Conservation (phyloP, 2,113 vertebrate genomes). For the Actenoides hombroni region DNA sequence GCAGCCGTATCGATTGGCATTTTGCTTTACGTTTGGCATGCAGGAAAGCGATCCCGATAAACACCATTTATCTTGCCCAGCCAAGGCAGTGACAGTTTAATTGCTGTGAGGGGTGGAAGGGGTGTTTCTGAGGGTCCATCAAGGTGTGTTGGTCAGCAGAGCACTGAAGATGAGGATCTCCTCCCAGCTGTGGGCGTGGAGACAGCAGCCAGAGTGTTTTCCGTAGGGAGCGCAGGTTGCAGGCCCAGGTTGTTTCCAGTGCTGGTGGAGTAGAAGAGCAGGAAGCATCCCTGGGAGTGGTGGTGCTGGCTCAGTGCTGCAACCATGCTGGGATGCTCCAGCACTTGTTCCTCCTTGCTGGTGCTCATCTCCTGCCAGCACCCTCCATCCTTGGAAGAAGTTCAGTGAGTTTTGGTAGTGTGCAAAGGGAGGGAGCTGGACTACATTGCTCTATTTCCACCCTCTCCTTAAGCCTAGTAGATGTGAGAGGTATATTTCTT, state of each 20-base stretch:
- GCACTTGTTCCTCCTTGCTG: background rate
- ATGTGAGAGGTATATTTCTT: accelerated
- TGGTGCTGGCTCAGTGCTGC: background rate
- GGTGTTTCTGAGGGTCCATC: background rate
- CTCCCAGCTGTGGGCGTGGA: background rate
- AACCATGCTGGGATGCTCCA: accelerated
- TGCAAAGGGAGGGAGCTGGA: background rate
- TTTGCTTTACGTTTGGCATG: slow-evolving; percentile 37
- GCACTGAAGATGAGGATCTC: background rate
- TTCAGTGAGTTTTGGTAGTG: too few species aligned
- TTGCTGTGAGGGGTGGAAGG: background rate
- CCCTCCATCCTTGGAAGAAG: background rate
- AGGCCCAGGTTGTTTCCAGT: background rate
- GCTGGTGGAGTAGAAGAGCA: background rate
- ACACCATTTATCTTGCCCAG: slow-evolving; percentile 2
- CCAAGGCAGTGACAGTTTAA: background rate
- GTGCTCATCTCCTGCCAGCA: background rate
- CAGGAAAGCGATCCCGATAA: slow-evolving; percentile 12
- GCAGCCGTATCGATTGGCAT: background rate
- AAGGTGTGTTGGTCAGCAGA: background rate
- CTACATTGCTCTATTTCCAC: background rate
- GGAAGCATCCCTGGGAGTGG: background rate
- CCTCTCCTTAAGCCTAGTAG: background rate
- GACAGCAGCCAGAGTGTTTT: background rate
- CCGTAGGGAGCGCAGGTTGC: accelerated